Base-by-base conservation (phyloP, 2,113 vertebrate species). In the Acinonyx jubatus region DNA sequence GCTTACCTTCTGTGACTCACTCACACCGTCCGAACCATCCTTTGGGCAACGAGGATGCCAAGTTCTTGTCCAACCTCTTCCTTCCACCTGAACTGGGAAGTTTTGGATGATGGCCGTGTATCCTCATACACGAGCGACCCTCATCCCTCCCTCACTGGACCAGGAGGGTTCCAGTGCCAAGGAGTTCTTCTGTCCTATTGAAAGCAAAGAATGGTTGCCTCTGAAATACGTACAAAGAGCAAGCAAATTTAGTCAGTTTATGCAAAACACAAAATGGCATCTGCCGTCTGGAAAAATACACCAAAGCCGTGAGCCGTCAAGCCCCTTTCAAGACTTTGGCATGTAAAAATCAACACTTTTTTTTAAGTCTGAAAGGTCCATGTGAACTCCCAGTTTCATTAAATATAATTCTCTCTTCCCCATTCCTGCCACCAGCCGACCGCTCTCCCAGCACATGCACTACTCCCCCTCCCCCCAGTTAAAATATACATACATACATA, bases 251-350 rank as follows among this genome's bases (percentile, higher is more conserved):
- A 99, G 98, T 98, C 98, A 98, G 98, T 99, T 99, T 98, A 98
- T 99, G 98, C 98, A 98, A 99, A 98, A 99, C 98, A 98, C 98
- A 98, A 98, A 99, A 98, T 98, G 99, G 99, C 98, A 99, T 98
- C 98, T 98, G 98, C 98, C 98, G 98, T 99, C 98, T 99, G 98
- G 98, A 98, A 98, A 98, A 98, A 97, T 95, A 98, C 98, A 98
- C 98, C 98, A 99, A 98, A 98, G 98, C 98, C 96, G 97, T 96
- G 98, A 98, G 98, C 98, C 97, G 97, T 98, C 98, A 98, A 99
- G 98, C 97, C 96, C 98, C 98, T 99, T 98, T 99, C 98, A 99
- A 98, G 99, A 98, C 98, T 99, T 98, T 99, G 98, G 98, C 99
- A 98, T 98, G 95, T 98, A 98, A 98, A 99, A 99, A 99, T 98